Percentiles rank a stretch among this genome's conserved stretches.
Conservation (phyloP, 1,140 invertebrate genomes). For the Drosophila sp. region DNA sequence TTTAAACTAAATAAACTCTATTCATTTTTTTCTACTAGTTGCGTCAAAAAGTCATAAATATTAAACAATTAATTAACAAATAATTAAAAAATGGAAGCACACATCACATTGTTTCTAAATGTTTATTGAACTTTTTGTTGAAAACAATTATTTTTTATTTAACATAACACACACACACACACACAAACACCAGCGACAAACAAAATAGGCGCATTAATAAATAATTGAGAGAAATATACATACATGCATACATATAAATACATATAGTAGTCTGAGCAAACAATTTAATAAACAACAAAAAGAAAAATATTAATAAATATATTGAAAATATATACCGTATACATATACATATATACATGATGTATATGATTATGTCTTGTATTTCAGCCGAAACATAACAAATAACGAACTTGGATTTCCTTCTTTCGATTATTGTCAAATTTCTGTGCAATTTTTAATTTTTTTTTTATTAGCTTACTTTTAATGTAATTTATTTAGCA, state of each 20-base stretch:
- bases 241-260: slow-evolving; percentile 63
- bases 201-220: slow-evolving; percentile 53
- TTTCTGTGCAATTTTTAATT: slow-evolving; percentile 28
- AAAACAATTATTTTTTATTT: slow-evolving; percentile 42
- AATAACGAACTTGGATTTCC: background rate
- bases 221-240: slow-evolving; percentile 33
- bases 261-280: slow-evolving; percentile 77
- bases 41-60: slow-evolving; percentile 76
- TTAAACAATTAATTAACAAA: slow-evolving; percentile 60
- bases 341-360: slow-evolving; percentile 43
- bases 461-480: slow-evolving; percentile 29
- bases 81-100: slow-evolving; percentile 44
- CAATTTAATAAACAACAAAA: slow-evolving; percentile 61
- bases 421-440: slow-evolving; percentile 20
- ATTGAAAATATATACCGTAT: slow-evolving; percentile 15
- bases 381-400: slow-evolving; percentile 24
- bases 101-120: slow-evolving; percentile 58
- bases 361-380: slow-evolving; percentile 9
- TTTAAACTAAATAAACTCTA: slow-evolving; percentile 19
- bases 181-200: slow-evolving; percentile 21
- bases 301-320: slow-evolving; percentile 39
- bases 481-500: slow-evolving; percentile 29
- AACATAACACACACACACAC: slow-evolving; percentile 32
- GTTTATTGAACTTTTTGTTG: slow-evolving; percentile 34
- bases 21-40: slow-evolving; percentile 57